Evolutionary conservation across 2,113 vertebrate genomes (phyloP), one percentile per base, ranked within the genome.

Genomic region (Struthidea cinerea): DNA sequence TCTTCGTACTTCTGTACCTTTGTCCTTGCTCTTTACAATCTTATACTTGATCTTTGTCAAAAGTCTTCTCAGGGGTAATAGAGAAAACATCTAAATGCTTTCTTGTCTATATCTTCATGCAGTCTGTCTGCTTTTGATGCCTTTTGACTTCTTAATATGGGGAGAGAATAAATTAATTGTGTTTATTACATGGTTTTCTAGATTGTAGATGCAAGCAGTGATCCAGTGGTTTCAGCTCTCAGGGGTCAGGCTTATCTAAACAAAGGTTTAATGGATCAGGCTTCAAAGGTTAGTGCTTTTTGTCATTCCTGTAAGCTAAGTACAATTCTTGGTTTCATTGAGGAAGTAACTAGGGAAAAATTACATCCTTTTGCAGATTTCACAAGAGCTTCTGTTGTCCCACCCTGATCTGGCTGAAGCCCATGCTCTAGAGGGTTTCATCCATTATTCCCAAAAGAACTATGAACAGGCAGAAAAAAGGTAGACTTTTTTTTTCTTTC

Each of bases 381-480:
- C 98, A 55, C 96, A 98, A 85, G 98, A 99, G 50, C 98, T 99
- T 82, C 91, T 98, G 39, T 87, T 94, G 64, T 98, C 98, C 26
- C 94, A 98, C 68, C 98, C 98, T 76, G 96, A 98, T 55, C 80
- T 98, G 64, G 97, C 98, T 16, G 98, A 99, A 91, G 98, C 91
- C 9, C 92, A 98, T 75, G 98, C 96, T 46, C 96, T 99, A 27
- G 98, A 97, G 39, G 99, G 98, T 82, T 97, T 97, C 61, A 94
- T 96, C 60, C 95, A 98, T 83, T 93, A 98, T 80, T 97, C 96
- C 52, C 98, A 98, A 85, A 98, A 98, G 63, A 97, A 98, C 52
- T 98, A 98, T 69, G 84, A 97, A 16, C 97, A 98, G 73, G 99
- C 99, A 97, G 99, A 99, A 96, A 98, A 97, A 97, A 98, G 99